Percentiles rank a stretch among this genome's conserved stretches.
Evolutionary conservation across 2,113 vertebrate genomes (phyloP).

Genomic region (Camelus dromedarius): DNA sequence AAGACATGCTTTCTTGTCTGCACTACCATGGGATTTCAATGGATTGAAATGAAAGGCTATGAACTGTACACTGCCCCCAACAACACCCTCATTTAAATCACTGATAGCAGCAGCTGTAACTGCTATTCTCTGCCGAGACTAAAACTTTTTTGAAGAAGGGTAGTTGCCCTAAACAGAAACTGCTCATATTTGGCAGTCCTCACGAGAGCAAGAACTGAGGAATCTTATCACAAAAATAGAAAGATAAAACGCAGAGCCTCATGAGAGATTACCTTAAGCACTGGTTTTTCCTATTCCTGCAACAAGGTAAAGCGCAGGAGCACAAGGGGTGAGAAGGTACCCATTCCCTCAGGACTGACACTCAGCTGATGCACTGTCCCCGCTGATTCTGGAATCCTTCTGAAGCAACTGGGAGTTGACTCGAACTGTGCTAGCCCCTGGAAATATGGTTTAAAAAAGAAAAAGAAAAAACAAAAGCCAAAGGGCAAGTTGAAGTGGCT

Average conservation of each 20-base stretch:
- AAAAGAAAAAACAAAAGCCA: background rate
- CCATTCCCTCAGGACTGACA: background rate
- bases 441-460: background rate
- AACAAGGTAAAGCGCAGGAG: background rate
- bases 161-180: background rate
- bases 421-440: background rate
- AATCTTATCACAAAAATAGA: background rate
- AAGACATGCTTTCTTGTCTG: background rate
- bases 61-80: no score
- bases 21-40: conserved; percentile 25
- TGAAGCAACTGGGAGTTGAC: background rate
- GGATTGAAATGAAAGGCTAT: background rate
- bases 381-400: background rate
- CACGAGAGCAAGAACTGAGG: background rate
- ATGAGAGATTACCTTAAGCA: background rate
- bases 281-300: background rate
- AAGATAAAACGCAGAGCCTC: background rate
- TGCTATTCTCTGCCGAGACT: background rate
- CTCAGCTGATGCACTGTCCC: background rate
- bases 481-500: background rate
- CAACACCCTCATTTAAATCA: background rate
- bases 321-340: background rate
- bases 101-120: background rate
- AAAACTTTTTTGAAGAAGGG: background rate
- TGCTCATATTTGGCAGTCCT: background rate